These are phyloP conservation scores for Xyrauchen texanus DNA, from an alignment of 2,113 vertebrate genomes.

Conservation along the genomic window DNA sequence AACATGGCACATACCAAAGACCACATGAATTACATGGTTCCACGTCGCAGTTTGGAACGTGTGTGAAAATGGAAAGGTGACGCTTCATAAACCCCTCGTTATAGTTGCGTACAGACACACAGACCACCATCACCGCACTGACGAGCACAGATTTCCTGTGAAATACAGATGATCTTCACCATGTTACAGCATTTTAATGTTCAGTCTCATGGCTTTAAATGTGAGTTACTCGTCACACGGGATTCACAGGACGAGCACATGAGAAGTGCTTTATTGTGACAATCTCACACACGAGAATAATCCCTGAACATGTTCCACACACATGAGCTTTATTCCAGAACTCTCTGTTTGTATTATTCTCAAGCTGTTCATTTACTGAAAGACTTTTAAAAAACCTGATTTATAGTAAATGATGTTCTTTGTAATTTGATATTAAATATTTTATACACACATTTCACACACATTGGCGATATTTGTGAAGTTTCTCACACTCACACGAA, in stretches of 20 bases:
- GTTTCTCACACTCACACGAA: background rate
- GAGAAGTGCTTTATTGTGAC: too few species aligned
- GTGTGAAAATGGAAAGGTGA: too few species aligned
- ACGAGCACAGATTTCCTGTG: background rate
- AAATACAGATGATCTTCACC: too few species aligned
- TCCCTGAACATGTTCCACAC: too few species aligned
- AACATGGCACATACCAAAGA: too few species aligned
- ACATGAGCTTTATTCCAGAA: too few species aligned
- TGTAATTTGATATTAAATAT: slow-evolving; percentile 58
- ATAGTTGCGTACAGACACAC: slow-evolving; percentile 41
- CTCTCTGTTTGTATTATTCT: slow-evolving; percentile 53
- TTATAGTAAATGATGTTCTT: slow-evolving; percentile 68
- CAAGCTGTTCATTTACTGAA: background rate
- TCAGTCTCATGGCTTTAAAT: too few species aligned
- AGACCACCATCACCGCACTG: background rate
- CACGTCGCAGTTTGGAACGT: too few species aligned
- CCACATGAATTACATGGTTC: too few species aligned
- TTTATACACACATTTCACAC: slow-evolving; percentile 16
- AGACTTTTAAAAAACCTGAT: background rate
- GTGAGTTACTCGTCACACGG: background rate
- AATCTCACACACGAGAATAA: too few species aligned
- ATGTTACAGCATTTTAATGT: too few species aligned
- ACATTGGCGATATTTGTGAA: background rate
- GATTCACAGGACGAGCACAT: too few species aligned
- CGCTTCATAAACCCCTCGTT: background rate